Evolutionary conservation across 2,113 vertebrate genomes (phyloP), one percentile per base, ranked within the genome.

Genomic region (Elephas maximus): DNA sequence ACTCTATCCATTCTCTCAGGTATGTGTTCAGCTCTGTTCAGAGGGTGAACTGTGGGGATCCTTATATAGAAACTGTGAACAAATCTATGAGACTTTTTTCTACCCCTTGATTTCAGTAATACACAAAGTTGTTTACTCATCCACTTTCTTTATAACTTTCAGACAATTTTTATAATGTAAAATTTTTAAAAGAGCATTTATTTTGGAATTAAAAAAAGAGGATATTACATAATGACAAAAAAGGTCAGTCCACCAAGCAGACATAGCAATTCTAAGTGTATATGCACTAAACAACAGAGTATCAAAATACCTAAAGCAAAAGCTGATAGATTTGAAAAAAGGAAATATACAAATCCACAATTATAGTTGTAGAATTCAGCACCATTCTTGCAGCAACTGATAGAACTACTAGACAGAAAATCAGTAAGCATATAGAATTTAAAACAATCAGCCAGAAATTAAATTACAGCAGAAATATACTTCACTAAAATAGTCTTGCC

Each of bases 1-100:
- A 99, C 99, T 0, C 97, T 99, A 62, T 99, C 99, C 79, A 99
- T 99, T 98, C 98, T 99, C 74, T 99, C 99, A 98, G 99, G 99
- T 99, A 90, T 48, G 93, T 94, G 11, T 84, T 80, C 12, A 67
- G 6, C 73, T 71, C 48, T 90, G 3, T 45, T 84, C 15, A 88
- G 37, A 41, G 73, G 73, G 60, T 2, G 73, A 74, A 18, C 8
- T 6, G 9, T n/a, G 10, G 2, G 21, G 11, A 0, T 78, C 26
- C 20, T 0, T 0, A 69, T 14, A 57, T 1, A 88, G 37, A 89
- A 41, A 88, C 17, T 48, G n/a, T 69, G 77, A n/a, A 78, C 76
- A 63, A 45, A 88, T 7, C 5, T 37, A 30, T 20, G 33, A 78
- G 21, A 69, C 6, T 78, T 89, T 41, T 65, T 9, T 86, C 12